Base-by-base conservation (phyloP, 2,113 vertebrate species). In the Hippocampus abdominalis region DNA sequence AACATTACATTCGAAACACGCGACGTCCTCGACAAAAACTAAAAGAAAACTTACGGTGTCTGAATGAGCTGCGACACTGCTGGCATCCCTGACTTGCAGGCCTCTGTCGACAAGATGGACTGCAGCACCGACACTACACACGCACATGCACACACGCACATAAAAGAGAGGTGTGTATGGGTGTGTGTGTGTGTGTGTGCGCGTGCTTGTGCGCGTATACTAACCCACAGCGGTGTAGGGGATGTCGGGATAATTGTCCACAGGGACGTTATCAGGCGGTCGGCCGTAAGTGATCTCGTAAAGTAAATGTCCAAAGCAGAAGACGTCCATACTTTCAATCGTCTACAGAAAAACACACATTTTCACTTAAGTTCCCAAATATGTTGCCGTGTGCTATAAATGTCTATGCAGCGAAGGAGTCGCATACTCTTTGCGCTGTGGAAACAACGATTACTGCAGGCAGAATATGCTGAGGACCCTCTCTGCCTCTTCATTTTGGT, bases 231-330 rank as follows among this genome's bases (percentile, higher is more conserved):
- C 85, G 27, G 91, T 75, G 69, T 92, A 94, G 0, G 95, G 94
- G 16, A 90, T 92, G 32, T 92, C 87, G 20, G 95, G 93, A 75
- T 92, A 96, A 63, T 86, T 91, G 68, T 98, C 96, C 1, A 96
- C 83, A 6, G 97, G 96, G 60, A 96, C 82, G 0, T 81, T 80
- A 79, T 97, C 96, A 0, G 96, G 96, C 0, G 95, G 96, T 46
- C 91, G 92, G 29, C 97, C 97, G 0, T 97, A 99, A 0, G 94
- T 94, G 94, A 99, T 98, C 92, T 99, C 97, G 73, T 96, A 98
- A 2, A 99, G 86, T 85, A 98, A 92, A 80, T 96, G 94, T 64
- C 97, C 97, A 71, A 98, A 99, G 79, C 94, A 95, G 80, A 96
- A 94, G 44, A 98, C 93, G 3, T 99, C 97, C 61, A 96, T 89